Conservation (phyloP, 2,113 vertebrate species). For the Crotalus helleri region DNA sequence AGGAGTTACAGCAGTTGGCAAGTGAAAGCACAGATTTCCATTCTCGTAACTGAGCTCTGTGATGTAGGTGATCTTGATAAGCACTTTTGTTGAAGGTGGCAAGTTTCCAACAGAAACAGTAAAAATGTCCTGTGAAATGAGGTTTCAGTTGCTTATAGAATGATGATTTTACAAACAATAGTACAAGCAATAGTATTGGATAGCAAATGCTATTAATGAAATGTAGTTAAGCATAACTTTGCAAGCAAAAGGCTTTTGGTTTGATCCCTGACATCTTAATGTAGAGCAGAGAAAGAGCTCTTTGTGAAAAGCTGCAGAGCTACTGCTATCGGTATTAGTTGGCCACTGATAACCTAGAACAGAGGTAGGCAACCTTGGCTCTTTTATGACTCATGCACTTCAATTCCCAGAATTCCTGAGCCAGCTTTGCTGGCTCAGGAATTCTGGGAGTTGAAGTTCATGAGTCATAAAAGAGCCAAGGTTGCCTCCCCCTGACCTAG, state of each 20-base stretch:
- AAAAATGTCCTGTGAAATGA: conserved; percentile 78
- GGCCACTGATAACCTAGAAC: not conserved
- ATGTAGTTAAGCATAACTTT: not conserved
- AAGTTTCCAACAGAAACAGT: conserved; percentile 87
- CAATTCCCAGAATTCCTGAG: too few species aligned
- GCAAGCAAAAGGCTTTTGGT: not conserved
- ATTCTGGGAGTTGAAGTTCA: too few species aligned
- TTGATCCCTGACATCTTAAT: not conserved
- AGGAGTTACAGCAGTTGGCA: conserved; percentile 79
- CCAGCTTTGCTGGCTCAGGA: too few species aligned
- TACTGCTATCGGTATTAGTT: not conserved
- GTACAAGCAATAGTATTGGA: too few species aligned
- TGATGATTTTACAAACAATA: not conserved
- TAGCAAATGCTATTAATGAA: not conserved
- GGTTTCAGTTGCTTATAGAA: not conserved
- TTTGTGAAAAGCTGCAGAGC: not conserved
- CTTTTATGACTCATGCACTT: too few species aligned
- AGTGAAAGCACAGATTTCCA: conserved; percentile 67
- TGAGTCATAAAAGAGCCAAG: too few species aligned
- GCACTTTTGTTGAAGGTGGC: conserved; percentile 74
- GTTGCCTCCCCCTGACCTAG: not conserved
- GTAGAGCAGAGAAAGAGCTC: not conserved
- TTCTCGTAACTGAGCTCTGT: conserved; percentile 74
- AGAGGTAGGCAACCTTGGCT: too few species aligned
- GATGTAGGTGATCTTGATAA: conserved; percentile 87